Evolutionary conservation across 2,888 invertebrate species (phyloP).

Genomic region (Xestia c-nigrum): DNA sequence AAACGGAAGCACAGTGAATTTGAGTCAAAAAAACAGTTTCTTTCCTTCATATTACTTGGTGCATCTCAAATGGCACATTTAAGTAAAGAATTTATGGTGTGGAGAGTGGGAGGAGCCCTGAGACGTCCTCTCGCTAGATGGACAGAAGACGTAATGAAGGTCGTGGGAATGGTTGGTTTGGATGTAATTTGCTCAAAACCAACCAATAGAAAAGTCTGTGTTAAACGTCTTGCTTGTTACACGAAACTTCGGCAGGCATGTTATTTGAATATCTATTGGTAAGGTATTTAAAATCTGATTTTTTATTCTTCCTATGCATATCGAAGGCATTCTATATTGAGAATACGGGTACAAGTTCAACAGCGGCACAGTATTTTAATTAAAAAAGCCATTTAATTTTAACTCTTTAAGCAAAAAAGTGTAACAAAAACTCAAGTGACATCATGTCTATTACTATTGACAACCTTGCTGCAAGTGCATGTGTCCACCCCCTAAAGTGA

Average conservation of each 20-base stretch:
- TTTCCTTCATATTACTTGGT: background rate
- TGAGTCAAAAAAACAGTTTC: background rate
- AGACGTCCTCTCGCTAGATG: slow-evolving; percentile 6
- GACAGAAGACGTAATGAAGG: slow-evolving; percentile 31
- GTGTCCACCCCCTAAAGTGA: slow-evolving; percentile 80
- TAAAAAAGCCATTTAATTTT: background rate
- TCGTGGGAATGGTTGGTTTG: slow-evolving; percentile 35
- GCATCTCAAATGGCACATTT: background rate
- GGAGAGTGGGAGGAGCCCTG: background rate
- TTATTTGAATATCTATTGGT: background rate
- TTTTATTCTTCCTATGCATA: background rate
- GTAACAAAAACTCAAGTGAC: slow-evolving; percentile 36
- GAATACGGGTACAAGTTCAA: background rate
- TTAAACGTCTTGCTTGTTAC: slow-evolving; percentile 10
- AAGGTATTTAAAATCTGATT: background rate
- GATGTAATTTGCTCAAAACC: slow-evolving; percentile 19
- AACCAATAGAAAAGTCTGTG: background rate
- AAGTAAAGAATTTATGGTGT: background rate
- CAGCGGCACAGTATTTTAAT: background rate
- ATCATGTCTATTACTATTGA: slow-evolving; percentile 35
- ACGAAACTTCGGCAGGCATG: background rate
- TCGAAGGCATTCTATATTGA: background rate
- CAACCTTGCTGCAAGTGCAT: slow-evolving; percentile 78
- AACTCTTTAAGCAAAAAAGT: slow-evolving; percentile 38
- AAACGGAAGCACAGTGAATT: background rate